Evolutionary conservation across 2,797 vertebrate genomes (phyloP).

Genomic region (Syngnathus acus): DNA sequence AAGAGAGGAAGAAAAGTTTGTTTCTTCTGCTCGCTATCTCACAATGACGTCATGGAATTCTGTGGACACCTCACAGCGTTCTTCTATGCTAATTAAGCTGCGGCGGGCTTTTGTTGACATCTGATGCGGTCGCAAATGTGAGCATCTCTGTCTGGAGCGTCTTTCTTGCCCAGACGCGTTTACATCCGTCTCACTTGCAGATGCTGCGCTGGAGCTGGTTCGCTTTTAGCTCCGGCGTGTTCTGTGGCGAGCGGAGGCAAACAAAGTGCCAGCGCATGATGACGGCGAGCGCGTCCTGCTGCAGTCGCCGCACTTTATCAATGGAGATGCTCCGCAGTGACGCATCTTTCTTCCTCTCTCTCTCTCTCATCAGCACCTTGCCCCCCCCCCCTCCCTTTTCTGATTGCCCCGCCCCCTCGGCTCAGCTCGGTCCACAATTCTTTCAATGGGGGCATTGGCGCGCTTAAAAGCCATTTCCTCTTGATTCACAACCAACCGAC

Average conservation of each 20-base stretch:
- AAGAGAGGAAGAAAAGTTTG: no score
- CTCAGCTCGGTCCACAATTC: neutral
- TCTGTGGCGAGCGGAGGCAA: constrained; percentile 33
- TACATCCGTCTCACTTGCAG: neutral
- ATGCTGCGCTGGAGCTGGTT: constrained; percentile 4
- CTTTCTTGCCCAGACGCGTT: constrained; percentile 22
- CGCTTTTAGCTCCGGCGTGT: constrained; percentile 11
- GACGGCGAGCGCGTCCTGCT: constrained; percentile 28
- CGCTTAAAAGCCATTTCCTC: neutral
- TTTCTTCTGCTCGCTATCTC: no score
- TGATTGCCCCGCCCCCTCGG: constrained; percentile 37
- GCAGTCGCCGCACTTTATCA: constrained; percentile 60
- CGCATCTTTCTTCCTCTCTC: constrained; percentile 23
- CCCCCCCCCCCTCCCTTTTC: constrained; percentile 31
- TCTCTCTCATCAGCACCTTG: constrained; percentile 26
- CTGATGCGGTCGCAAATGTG: no score
- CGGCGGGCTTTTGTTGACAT: no score
- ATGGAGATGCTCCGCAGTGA: constrained; percentile 60
- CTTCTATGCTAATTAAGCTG: no score
- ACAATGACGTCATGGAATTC: no score
- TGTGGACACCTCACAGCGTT: no score
- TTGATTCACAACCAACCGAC: constrained; percentile 5
- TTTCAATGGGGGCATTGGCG: neutral
- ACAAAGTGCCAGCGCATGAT: constrained; percentile 38
- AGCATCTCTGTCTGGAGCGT: no score